Evolutionary conservation across 2,797 vertebrate species (phyloP).

Genomic region (Siniperca scherzeri): DNA sequence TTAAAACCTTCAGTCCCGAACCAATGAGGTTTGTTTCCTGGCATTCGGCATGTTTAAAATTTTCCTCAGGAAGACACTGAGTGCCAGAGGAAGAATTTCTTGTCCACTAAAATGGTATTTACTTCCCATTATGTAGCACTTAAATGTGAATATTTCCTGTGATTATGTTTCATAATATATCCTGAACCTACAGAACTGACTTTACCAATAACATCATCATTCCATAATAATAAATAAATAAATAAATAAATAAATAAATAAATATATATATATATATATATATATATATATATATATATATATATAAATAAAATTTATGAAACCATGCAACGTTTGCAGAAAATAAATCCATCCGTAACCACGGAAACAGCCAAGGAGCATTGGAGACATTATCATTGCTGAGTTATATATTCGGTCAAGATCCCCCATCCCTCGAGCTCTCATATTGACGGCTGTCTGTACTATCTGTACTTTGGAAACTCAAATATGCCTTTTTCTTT

Average conservation of each 20-base stretch:
- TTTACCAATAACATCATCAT: background rate
- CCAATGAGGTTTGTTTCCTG: slow-evolving; percentile 43
- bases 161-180: slow-evolving; percentile 5
- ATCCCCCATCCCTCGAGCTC: background rate
- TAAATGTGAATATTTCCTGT: background rate
- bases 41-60: slow-evolving; percentile 27
- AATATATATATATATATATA: no score
- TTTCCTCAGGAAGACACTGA: slow-evolving; percentile 17
- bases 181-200: background rate
- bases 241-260: no score
- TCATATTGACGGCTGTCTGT: slow-evolving; percentile 2
- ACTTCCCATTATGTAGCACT: slow-evolving; percentile 15
- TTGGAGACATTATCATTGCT: background rate
- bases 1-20: slow-evolving; percentile 53
- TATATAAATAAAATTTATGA: background rate
- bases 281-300: no score
- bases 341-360: slow-evolving; percentile 38
- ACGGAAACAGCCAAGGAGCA: slow-evolving; percentile 47
- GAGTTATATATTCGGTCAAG: slow-evolving; percentile 8
- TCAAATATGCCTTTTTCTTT: slow-evolving; percentile 13
- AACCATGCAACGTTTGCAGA: background rate
- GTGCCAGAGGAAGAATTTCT: slow-evolving; percentile 16
- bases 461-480: background rate
- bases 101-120: slow-evolving; percentile 24
- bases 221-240: no score